Conservation (phyloP, 1,140 invertebrate genomes). For the Drosophila tropicalis region DNA sequence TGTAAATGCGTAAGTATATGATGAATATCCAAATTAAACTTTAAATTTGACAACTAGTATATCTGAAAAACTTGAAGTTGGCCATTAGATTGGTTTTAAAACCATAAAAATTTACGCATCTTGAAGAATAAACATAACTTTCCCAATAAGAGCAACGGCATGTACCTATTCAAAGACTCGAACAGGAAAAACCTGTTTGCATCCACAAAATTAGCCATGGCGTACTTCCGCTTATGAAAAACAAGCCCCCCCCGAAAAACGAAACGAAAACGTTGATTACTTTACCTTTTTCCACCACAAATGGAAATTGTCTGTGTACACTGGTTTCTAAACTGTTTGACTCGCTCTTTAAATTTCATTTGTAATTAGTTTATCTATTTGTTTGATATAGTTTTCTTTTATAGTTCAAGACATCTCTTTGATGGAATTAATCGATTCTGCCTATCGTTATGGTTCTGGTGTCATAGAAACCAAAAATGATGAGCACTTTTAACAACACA, state of each 20-base stretch:
- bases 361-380: slow-evolving; percentile 6
- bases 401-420: slow-evolving; percentile 1
- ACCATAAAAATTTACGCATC: neutral
- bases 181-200: slow-evolving; percentile 10
- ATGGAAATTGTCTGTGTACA: neutral
- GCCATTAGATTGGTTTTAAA: too few relatives aligned
- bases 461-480: slow-evolving; percentile 10
- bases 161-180: neutral
- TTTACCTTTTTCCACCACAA: slow-evolving; percentile 18
- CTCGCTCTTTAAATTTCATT: slow-evolving; percentile 17
- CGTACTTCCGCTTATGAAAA: slow-evolving; percentile 2
- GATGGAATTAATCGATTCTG: slow-evolving; percentile 6
- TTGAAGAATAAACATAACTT: neutral
- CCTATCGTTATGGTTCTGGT: slow-evolving; percentile 7
- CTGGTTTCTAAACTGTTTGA: slow-evolving; percentile 7
- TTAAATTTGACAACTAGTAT: too few relatives aligned
- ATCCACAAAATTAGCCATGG: neutral
- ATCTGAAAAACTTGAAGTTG: too few relatives aligned
- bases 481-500: slow-evolving; percentile 2
- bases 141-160: neutral
- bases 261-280: neutral
- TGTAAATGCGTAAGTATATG: too few relatives aligned
- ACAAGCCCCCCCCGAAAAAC: neutral
- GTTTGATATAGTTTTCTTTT: neutral
- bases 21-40: too few relatives aligned